Evolutionary conservation across 2,113 vertebrate genomes (phyloP).

Genomic region (Myotis davidii): DNA sequence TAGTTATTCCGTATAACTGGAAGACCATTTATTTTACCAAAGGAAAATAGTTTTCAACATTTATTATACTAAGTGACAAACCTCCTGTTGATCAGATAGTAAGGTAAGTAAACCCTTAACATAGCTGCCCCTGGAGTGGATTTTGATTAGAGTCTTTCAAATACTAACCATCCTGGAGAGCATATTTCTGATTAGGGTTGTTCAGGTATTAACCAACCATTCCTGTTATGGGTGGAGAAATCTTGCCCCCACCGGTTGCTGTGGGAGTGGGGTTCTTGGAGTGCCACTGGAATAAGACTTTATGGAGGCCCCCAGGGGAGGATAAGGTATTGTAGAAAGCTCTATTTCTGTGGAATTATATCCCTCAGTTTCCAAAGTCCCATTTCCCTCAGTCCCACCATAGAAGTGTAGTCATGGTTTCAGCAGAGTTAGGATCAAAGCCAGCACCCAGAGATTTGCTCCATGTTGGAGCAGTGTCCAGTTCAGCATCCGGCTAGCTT

Average conservation of each 20-base stretch:
- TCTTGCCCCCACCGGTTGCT: not conserved
- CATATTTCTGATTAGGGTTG: not conserved
- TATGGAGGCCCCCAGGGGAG: not conserved
- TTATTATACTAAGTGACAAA: not conserved
- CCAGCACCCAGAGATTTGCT: not conserved
- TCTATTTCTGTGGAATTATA: not conserved
- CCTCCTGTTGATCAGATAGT: not conserved
- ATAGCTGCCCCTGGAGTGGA: not conserved
- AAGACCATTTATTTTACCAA: slow-evolving; percentile 42
- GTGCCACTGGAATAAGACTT: not conserved
- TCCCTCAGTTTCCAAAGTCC: not conserved
- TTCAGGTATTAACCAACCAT: not conserved
- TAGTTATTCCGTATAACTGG: not conserved
- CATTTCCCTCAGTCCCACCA: not conserved
- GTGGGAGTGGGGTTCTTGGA: not conserved
- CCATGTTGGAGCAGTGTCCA: not conserved
- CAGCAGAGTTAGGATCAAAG: not conserved
- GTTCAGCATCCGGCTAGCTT: not conserved
- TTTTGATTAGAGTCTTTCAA: slow-evolving; percentile 43
- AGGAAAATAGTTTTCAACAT: not conserved
- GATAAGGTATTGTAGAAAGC: not conserved
- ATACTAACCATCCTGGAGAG: not conserved
- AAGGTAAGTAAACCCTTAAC: not conserved
- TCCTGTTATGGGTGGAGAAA: not conserved
- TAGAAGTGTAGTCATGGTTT: not conserved